A percentile compares a stretch with the other conserved stretches of the same genome.
Evolutionary conservation across 2,113 vertebrate species (phyloP).

Genomic region (Aegotheles bennettii): DNA sequence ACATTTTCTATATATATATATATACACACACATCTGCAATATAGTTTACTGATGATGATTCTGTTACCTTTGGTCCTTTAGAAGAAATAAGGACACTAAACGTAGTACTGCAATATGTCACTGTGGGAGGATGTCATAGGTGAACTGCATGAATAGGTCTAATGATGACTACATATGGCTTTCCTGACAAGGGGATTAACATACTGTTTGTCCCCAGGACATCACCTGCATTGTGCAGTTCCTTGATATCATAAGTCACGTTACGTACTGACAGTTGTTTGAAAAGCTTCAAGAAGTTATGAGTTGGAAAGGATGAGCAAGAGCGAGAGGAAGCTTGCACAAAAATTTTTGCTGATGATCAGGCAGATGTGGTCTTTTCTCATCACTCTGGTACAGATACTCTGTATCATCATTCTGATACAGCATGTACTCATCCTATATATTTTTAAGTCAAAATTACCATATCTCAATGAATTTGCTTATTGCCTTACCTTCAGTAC

Average conservation of each 20-base stretch:
- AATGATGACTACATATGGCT: background rate
- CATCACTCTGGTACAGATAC: background rate
- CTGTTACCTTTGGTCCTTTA: background rate
- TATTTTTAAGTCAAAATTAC: background rate
- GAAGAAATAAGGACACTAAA: background rate
- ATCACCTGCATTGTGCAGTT: background rate
- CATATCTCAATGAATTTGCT: background rate
- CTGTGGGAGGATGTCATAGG: background rate
- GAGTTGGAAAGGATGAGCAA: background rate
- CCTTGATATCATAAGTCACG: background rate
- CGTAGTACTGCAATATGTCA: background rate
- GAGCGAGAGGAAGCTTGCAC: background rate
- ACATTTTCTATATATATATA: background rate
- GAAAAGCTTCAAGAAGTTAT: background rate
- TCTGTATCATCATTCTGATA: too few relatives aligned
- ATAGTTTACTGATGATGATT: background rate
- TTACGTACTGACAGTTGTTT: background rate
- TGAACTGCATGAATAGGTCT: background rate
- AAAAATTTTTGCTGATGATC: fast-evolving
- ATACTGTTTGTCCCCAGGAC: background rate
- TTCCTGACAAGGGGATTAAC: background rate
- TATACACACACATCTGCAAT: background rate
- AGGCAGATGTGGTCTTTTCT: background rate
- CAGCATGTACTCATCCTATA: background rate
- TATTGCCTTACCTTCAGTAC: conserved; percentile 78